Base-by-base conservation (phyloP, 2,797 vertebrate species). In the Bovichtus variegatus region DNA sequence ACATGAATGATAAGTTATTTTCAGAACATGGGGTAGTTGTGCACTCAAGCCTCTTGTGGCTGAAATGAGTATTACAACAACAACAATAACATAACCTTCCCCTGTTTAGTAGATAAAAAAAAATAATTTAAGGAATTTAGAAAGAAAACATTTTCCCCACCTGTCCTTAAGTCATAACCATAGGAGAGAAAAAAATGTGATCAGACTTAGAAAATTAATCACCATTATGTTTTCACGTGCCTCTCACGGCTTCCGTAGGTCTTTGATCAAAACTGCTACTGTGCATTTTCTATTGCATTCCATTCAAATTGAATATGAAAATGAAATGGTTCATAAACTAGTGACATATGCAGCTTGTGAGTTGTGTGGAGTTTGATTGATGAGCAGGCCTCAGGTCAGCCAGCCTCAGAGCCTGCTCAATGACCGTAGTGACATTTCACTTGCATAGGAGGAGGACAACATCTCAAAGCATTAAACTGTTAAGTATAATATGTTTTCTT, bases 311-410 rank as follows among this genome's bases (percentile, higher is more conserved):
- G 0, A 59, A 4, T 23, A 2, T 69, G 2, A 71, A 61, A 71
- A 38, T 54, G 7, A 57, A 46, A 62, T 19, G 68, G 46, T 29
- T 68, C 9, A 34, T 27, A 59, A 23, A 15, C 7, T 13, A 55
- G 34, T 8, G 2, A 27, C 8, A 25, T 16, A 38, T 19, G 10
- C 19, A 58, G 44, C 8, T 27, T 25, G 15, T 64, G 55, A 54
- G 46, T 11, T 65, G 50, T 41, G 60, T 38, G 41, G 41, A 25
- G 23, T 51, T 62, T 16, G 60, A 76, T 19, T 12, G 49, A 43
- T 43, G 66, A 82, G 82, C 76, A 27, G 88, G 94, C 92, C 95
- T 95, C 90, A 93, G 97, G 97, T 95, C 96, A 95, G 90, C 93
- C 95, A 98, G 95, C 96, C 97, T 96, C 64, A 95, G 95, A 84